Conservation (phyloP, 2,888 invertebrate species). For the Acanthoscelides obtectus region DNA sequence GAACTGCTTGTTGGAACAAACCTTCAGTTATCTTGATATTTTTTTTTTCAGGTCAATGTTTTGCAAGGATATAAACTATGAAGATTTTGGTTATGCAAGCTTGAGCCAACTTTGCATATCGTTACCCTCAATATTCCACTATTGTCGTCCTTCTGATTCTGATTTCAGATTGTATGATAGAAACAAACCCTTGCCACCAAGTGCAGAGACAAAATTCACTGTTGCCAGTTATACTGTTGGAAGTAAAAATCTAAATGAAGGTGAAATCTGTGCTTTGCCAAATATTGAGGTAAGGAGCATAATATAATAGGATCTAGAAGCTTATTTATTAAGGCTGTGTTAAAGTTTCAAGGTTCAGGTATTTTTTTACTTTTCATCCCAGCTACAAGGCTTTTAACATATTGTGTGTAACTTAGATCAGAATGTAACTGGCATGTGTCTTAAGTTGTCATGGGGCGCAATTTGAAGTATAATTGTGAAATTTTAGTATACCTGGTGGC, state of each 20-base stretch:
- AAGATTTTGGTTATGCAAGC: constrained; percentile 35
- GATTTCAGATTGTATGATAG: constrained; percentile 41
- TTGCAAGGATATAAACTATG: constrained; percentile 31
- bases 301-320: no score
- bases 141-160: constrained; percentile 30
- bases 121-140: constrained; percentile 37
- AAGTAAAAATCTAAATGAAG: constrained; percentile 4
- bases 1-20: no score
- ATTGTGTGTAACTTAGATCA: no score
- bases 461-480: no score
- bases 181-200: constrained; percentile 29
- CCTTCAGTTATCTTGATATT: not conserved
- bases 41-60: constrained; percentile 31
- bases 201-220: constrained; percentile 20
- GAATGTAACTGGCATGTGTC: no score
- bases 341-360: no score
- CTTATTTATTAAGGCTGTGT: no score
- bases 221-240: constrained; percentile 21
- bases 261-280: constrained; percentile 12
- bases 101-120: constrained; percentile 38
- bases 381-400: no score
- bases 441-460: no score
- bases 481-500: no score
- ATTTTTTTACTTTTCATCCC: no score
- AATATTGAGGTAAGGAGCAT: constrained; percentile 18